Percentiles rank a stretch among this genome's conserved stretches.
phyloP scores from a whole-genome alignment of 2,888 invertebrate genomes.

The Watsonalla cultraria region DNA sequence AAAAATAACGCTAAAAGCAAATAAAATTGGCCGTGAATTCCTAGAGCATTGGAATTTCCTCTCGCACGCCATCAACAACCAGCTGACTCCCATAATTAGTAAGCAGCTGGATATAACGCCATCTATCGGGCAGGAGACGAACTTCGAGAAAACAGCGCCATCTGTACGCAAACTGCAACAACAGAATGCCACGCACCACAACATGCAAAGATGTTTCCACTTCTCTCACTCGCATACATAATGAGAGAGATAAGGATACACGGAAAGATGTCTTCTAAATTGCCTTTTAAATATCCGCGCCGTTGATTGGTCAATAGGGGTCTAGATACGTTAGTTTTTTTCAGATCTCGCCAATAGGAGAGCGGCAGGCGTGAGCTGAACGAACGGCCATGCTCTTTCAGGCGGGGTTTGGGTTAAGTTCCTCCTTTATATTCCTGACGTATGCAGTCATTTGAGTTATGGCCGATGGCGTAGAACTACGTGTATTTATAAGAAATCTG shows the following conservation, averaged over 20 bases:
- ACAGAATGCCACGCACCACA: slow-evolving; percentile 33
- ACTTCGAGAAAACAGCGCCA: slow-evolving; percentile 53
- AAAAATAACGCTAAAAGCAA: neutral
- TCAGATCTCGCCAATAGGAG: slow-evolving; percentile 57
- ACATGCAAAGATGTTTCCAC: slow-evolving; percentile 39
- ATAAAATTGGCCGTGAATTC: neutral
- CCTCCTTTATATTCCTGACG: slow-evolving; percentile 76
- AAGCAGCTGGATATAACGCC: slow-evolving; percentile 27
- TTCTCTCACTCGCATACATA: slow-evolving; percentile 47
- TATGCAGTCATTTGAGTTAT: slow-evolving; percentile 75
- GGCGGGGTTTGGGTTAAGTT: slow-evolving; percentile 61
- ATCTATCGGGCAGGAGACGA: slow-evolving; percentile 42
- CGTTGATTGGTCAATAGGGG: slow-evolving; percentile 64
- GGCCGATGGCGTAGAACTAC: slow-evolving; percentile 64
- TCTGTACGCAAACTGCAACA: slow-evolving; percentile 33
- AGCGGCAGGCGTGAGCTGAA: slow-evolving; percentile 40
- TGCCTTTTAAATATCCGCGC: slow-evolving; percentile 49
- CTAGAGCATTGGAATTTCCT: slow-evolving; percentile 22
- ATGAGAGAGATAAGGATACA: slow-evolving; percentile 53
- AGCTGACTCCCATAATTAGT: slow-evolving; percentile 35
- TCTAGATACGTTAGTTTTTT: slow-evolving; percentile 49
- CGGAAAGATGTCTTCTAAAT: slow-evolving; percentile 56
- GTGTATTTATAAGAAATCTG: slow-evolving; percentile 61
- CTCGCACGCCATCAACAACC: slow-evolving; percentile 33
- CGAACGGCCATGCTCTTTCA: slow-evolving; percentile 71